A percentile compares a stretch with the other conserved stretches of the same genome.
Evolutionary conservation across 2,797 vertebrate species (phyloP).

Genomic region (Gallirallus australis): DNA sequence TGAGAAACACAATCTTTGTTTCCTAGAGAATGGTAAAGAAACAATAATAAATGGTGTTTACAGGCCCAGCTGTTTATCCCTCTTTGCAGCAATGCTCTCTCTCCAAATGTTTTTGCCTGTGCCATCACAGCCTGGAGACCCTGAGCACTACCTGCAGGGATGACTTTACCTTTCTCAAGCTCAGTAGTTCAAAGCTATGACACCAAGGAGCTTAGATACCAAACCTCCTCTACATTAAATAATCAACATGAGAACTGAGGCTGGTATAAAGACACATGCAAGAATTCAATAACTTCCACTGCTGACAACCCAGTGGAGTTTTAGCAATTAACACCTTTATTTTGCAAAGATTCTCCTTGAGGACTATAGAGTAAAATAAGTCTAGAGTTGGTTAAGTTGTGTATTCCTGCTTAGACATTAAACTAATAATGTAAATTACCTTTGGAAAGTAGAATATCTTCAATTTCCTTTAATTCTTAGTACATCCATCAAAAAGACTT

Average conservation of each 20-base stretch:
- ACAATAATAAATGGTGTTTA: conserved; percentile 39
- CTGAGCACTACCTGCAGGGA: background rate
- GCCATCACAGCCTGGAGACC: background rate
- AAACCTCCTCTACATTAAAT: background rate
- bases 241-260: background rate
- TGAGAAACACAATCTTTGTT: conserved; percentile 43
- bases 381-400: background rate
- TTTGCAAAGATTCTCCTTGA: background rate
- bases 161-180: conserved; percentile 5
- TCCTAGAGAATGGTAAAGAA: conserved; percentile 26
- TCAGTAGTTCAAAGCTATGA: background rate
- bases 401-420: background rate
- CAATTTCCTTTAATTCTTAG: background rate
- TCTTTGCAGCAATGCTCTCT: background rate
- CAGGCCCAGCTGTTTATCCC: background rate
- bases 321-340: background rate
- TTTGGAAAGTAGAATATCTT: background rate
- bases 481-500: background rate
- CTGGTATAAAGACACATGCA: background rate
- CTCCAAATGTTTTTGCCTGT: background rate
- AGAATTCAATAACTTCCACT: background rate
- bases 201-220: background rate
- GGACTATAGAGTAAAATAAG: background rate
- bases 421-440: background rate
- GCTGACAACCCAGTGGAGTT: background rate